Percentiles rank a stretch among this genome's conserved stretches.
Conservation (phyloP, 2,888 invertebrate genomes). For the Pseudanteris insignis region DNA sequence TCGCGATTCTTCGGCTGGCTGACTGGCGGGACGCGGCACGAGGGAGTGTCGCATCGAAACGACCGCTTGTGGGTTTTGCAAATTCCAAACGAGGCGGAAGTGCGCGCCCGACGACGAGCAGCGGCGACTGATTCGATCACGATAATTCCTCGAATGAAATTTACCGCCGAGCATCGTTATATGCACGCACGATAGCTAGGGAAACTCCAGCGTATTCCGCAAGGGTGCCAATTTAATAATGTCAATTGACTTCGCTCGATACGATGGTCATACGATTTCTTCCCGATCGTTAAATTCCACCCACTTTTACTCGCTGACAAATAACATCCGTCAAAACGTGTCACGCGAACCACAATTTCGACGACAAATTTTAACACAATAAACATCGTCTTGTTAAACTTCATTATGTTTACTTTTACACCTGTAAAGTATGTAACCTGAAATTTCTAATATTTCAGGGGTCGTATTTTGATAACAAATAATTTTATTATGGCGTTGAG, state of each 20-base stretch:
- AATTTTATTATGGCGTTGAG: too few species aligned
- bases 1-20: conserved; percentile 38
- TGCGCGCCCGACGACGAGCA: conserved; percentile 51
- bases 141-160: conserved; percentile 67
- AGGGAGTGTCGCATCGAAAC: conserved; percentile 30
- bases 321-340: conserved; percentile 25
- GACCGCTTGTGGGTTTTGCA: conserved; percentile 46
- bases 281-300: conserved; percentile 31
- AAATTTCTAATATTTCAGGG: neutral
- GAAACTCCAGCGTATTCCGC: conserved; percentile 50
- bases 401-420: too few species aligned
- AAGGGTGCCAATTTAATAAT: conserved; percentile 66
- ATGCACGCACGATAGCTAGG: conserved; percentile 48
- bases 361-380: too few species aligned
- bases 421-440: too few species aligned
- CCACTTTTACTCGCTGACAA: conserved; percentile 23
- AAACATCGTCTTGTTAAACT: too few species aligned
- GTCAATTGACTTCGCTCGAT: conserved; percentile 62
- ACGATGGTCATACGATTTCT: conserved; percentile 40
- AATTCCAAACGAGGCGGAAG: conserved; percentile 52
- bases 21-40: conserved; percentile 7
- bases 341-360: too few species aligned
- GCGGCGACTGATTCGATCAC: conserved; percentile 64
- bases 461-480: too few species aligned
- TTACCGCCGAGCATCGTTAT: conserved; percentile 58